Evolutionary conservation across 2,888 invertebrate species (phyloP), one percentile per base, ranked within the genome.

Genomic region (Rhagium mordax): DNA sequence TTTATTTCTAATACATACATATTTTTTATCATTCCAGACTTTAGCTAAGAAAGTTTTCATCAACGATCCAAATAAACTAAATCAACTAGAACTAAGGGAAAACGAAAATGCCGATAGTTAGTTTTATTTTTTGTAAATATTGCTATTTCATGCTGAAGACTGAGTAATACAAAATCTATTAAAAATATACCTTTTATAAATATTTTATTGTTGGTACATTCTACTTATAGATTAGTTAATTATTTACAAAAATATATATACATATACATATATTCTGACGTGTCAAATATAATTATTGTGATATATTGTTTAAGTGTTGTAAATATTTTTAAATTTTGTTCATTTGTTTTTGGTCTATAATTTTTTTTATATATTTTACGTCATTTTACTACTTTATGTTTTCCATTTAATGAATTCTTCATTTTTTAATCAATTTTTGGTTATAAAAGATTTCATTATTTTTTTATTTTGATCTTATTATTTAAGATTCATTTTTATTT

Each of bases 31-130:
- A 78, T 81, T 81, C 77, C 78, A 96, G 91, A 90, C 93, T 78
- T 89, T 96, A 79, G 95, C 96, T 41, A 92, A 94, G 83, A 95
- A 94, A 85, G 90, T 96, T 77, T 94, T 94, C 84, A 94, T 94
- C 81, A 95, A 95, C 84, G 95, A 95, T 88, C 94, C 95, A 5
- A 92, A 91, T 21, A 95, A 95, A 88, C 88, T 95, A 84, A 93
- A 93, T 78, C 85, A 86, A 78, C 77, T 86, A 81, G 84, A 79
- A 74, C 74, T 81, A 73, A 71, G 81, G 71, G 83, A 82, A 69
- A 77, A 73, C 73, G 72, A 81, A 74, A 83, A 83, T 76, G 80
- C 81, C 73, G 83, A 84, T 79, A 80, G 82, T 78, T 84, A 84
- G 81, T 71, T 72, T 66, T 74, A 79, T 74, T 75, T 74, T 76